Evolutionary conservation across 92 coral and sea anemone species (phyloP).

Genomic region (Bergia sp.): DNA sequence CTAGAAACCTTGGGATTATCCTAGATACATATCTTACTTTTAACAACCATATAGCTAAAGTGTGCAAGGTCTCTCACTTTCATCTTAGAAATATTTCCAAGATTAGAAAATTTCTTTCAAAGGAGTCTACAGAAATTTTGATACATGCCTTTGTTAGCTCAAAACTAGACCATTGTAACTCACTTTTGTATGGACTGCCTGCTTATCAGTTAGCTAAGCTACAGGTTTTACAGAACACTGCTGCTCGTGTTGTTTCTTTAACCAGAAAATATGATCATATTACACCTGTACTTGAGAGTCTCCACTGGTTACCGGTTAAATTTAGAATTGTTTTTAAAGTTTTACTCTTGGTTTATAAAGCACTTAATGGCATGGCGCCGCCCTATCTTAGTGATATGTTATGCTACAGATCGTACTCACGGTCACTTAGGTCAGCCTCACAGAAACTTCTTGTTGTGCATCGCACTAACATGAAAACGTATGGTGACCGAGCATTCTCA

Average conservation of each 20-base stretch:
- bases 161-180: background rate
- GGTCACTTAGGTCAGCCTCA: background rate
- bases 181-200: no score
- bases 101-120: background rate
- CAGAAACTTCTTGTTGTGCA: background rate
- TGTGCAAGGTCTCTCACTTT: conserved; percentile 41
- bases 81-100: conserved; percentile 20
- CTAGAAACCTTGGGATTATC: conserved; percentile 39
- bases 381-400: no score
- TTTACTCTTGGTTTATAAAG: background rate
- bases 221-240: no score
- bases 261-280: background rate
- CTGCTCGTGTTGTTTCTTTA: no score
- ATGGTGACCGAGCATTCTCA: no score
- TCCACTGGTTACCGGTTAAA: no score
- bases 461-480: background rate
- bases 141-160: background rate
- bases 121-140: background rate
- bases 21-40: conserved; percentile 36
- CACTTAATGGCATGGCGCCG: no score
- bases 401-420: no score
- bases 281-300: no score
- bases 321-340: conserved; percentile 13
- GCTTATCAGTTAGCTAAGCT: no score
- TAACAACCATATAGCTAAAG: conserved; percentile 40